phyloP scores from a whole-genome alignment of 2,113 vertebrate genomes.

The Anas platyrhynchos region DNA sequence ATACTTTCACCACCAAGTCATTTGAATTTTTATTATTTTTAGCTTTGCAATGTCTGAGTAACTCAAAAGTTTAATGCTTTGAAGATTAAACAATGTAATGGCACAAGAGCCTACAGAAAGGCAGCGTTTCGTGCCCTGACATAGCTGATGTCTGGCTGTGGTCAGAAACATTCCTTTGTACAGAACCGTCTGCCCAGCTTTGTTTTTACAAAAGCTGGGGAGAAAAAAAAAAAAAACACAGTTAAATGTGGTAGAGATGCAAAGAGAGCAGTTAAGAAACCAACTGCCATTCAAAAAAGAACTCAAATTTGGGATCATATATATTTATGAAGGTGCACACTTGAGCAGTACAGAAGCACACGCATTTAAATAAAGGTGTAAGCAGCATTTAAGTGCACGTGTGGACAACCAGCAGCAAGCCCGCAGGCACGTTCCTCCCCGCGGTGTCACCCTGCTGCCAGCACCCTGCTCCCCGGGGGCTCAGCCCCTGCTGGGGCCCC shows the following conservation, averaged over 20 bases:
- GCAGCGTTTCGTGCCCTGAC: conserved; percentile 47
- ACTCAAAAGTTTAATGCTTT: conserved; percentile 61
- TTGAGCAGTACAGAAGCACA: not conserved
- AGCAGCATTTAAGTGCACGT: fast-evolving
- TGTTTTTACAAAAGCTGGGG: conserved; percentile 43
- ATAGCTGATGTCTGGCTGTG: conserved; percentile 51
- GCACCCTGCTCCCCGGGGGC: too few species aligned
- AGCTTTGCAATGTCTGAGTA: conserved; percentile 39
- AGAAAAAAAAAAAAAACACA: not conserved
- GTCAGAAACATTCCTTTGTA: conserved; percentile 53
- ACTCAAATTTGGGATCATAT: not conserved
- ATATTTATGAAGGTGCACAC: not conserved
- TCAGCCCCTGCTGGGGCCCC: not conserved
- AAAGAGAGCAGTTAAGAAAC: conserved; percentile 29
- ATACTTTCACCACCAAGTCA: conserved; percentile 55
- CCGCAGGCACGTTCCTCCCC: not conserved
- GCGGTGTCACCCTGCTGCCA: fast-evolving
- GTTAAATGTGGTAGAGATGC: conserved; percentile 9
- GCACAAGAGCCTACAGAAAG: conserved; percentile 42
- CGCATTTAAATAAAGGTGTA: not conserved
- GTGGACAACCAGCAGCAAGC: not conserved
- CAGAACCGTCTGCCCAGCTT: conserved; percentile 26
- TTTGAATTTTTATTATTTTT: conserved; percentile 72
- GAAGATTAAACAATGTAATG: conserved; percentile 61
- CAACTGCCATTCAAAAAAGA: conserved; percentile 14